Conservation (phyloP, 2,797 vertebrate species). For the Xerus rutilus region DNA sequence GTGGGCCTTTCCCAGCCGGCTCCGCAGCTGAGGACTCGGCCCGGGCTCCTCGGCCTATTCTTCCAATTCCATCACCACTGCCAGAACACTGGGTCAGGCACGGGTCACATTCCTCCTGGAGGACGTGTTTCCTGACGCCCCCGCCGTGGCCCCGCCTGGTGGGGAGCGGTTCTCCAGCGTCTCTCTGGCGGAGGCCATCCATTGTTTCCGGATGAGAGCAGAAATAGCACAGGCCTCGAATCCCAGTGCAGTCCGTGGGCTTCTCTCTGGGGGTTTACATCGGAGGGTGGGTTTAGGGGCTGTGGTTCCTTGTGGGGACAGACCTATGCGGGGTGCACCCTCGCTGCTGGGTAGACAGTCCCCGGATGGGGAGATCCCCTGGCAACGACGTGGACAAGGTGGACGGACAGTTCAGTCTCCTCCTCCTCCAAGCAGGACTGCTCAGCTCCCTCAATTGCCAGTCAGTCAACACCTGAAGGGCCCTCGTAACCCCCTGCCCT, state of each 20-base stretch:
- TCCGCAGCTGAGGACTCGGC: rapidly evolving
- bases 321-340: rapidly evolving
- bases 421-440: neutral
- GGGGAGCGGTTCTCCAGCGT: neutral
- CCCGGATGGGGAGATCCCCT: rapidly evolving
- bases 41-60: neutral
- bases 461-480: rapidly evolving
- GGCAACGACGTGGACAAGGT: no score
- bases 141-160: no score
- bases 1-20: rapidly evolving
- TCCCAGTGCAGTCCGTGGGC: rapidly evolving
- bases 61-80: rapidly evolving
- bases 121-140: rapidly evolving
- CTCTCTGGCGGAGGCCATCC: rapidly evolving
- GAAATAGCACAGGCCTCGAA: rapidly evolving
- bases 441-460: rapidly evolving
- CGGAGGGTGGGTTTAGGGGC: neutral
- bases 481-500: neutral
- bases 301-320: neutral
- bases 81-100: rapidly evolving
- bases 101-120: rapidly evolving
- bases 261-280: rapidly evolving
- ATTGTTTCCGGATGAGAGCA: rapidly evolving
- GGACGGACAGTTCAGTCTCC: neutral
- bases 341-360: neutral